phyloP scores from a whole-genome alignment of 1,140 invertebrate genomes.

The Coelopa frigida region DNA sequence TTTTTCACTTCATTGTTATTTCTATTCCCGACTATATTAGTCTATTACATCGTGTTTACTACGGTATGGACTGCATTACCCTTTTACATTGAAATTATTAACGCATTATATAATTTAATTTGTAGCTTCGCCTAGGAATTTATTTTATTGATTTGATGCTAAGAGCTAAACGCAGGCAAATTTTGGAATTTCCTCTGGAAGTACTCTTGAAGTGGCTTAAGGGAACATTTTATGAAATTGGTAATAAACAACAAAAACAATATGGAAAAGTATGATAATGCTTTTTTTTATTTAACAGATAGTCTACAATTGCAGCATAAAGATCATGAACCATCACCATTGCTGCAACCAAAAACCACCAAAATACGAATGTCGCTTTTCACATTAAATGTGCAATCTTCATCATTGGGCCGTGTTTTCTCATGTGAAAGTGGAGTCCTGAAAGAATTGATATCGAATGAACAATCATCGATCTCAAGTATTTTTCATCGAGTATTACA shows the following conservation, averaged over 20 bases:
- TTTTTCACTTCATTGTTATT: slow-evolving; percentile 39
- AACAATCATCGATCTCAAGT: slow-evolving; percentile 13
- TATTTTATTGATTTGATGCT: slow-evolving; percentile 20
- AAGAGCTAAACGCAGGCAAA: slow-evolving; percentile 23
- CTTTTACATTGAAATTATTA: slow-evolving; percentile 3
- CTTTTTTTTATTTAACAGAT: slow-evolving; percentile 8
- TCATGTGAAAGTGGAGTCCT: slow-evolving; percentile 17
- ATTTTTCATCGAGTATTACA: slow-evolving; percentile 11
- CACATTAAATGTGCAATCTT: slow-evolving; percentile 11
- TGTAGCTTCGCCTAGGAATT: slow-evolving; percentile 17
- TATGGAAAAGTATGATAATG: background rate
- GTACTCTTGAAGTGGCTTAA: slow-evolving; percentile 28
- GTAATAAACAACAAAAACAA: slow-evolving; percentile 5
- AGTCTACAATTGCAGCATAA: slow-evolving; percentile 12
- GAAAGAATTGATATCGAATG: slow-evolving; percentile 13
- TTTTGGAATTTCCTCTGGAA: slow-evolving; percentile 47
- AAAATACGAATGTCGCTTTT: slow-evolving; percentile 14
- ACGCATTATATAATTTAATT: background rate
- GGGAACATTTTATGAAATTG: slow-evolving; percentile 17
- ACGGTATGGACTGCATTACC: slow-evolving; percentile 20
- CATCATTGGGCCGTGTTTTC: slow-evolving; percentile 10
- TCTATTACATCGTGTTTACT: slow-evolving; percentile 41
- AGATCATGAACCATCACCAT: slow-evolving; percentile 10
- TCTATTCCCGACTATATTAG: slow-evolving; percentile 34
- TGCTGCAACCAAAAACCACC: slow-evolving; percentile 2